Evolutionary conservation across 2,113 vertebrate genomes (phyloP), one percentile per base, ranked within the genome.

Genomic region (Thryonomys swinderianus): DNA sequence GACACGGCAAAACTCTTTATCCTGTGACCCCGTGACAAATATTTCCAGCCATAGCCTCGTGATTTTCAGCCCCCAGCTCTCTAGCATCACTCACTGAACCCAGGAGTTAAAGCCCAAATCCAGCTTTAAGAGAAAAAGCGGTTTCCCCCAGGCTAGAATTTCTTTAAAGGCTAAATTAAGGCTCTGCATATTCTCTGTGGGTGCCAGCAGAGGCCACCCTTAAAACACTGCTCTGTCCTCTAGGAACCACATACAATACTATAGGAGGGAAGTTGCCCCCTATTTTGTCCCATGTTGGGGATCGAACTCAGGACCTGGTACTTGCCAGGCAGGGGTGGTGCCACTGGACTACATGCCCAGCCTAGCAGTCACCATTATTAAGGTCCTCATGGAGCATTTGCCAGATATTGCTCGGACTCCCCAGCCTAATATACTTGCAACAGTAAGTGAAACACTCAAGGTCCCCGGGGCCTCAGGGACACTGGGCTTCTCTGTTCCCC

Each of bases 111-210:
- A 93, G 4, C 64, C 53, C 57, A 91, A 93, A 96, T 96, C 66
- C 88, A 81, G 57, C 51, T 91, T 86, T 93, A 80, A 66, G 96
- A 25, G 79, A 87, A 62, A 87, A 59, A 80, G 81, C 30, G 34
- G 16, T 71, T 83, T 84, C 84, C 83, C 69, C 21, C 66, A 93
- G 90, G 94, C 66, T 92, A 88, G 85, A 82, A 82, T 4, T 8
- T 92, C 69, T 93, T 94, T 90, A 91, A 96, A 85, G 61, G 76
- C 79, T 85, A 81, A 92, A 90, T 87, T 81, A 90, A 92, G 80
- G 48, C 59, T 78, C 80, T 81, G 61, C 93, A 81, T 91, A 78
- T 87, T 93, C 93, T 96, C 69, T 59, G 37, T 76, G 74, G 48
- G 2, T 76, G 81, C 91, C 94, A 94, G 89, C 91, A 95, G 91